Base-by-base conservation (phyloP, 1,140 invertebrate genomes). In the Drosophila bipectinata region DNA sequence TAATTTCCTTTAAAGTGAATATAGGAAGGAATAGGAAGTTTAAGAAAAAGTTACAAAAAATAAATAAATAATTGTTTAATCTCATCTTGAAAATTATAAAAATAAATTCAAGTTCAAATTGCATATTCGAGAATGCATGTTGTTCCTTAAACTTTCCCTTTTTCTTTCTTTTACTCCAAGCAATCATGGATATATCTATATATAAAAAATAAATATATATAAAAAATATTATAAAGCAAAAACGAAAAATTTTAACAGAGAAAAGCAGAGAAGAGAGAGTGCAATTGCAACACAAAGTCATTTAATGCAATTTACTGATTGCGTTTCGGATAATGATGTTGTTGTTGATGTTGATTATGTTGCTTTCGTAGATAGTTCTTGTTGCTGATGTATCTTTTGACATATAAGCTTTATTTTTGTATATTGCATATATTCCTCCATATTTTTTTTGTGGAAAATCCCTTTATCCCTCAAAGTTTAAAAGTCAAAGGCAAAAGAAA, bases 221-320 rank as follows among this genome's bases (percentile, higher is more conserved):
- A 28, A 28, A 28, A 28, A n/a, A 30, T 9, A 18, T 18, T 37
- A 10, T n/a, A 12, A 10, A 4, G 10, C 0, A 4, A 37, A n/a
- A 12, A 37, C 9, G 32, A 10, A 9, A 34, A 34, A 34, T 34
- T 9, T 34, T 9, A 34, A 34, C 18, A 15, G 8, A 15, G 9
- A 18, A 44, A 47, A 24, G 34, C 5, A 14, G n/a, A 7, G 7
- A 26, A 26, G 32, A 15, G 48, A 54, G 41, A 63, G 48, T 58
- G 62, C 71, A 81, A 82, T 77, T 77, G 69, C 69, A 79, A 72
- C 78, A 83, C 72, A 79, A 84, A 84, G 79, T 79, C 79, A 79
- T 79, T 83, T 79, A 83, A 83, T 83, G 80, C 80, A 84, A 84
- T 83, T 83, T 85, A 77, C 72, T 85, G 80, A 83, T 83, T 83